phyloP scores from a whole-genome alignment of 2,113 vertebrate genomes.

The Pseudopodoces humilis region DNA sequence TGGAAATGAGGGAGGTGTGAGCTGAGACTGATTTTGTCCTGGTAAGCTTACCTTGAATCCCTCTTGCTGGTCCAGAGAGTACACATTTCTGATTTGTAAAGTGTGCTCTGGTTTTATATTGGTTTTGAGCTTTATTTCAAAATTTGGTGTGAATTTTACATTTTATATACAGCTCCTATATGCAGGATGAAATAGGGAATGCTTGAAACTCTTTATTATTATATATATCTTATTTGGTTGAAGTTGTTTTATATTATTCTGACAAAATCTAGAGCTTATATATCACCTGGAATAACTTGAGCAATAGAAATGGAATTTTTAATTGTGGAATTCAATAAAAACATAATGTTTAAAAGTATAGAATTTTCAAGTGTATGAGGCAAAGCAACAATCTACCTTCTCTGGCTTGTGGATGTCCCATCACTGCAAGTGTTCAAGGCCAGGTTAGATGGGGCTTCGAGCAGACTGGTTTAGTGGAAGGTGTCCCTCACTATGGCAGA shows the following conservation, averaged over 20 bases:
- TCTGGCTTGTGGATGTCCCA: accelerated
- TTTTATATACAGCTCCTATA: not conserved
- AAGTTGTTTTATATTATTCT: not conserved
- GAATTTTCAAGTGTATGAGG: not conserved
- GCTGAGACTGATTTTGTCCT: not conserved
- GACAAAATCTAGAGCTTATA: not conserved
- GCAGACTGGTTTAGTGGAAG: not conserved
- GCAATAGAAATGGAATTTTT: not conserved
- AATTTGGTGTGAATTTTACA: not conserved
- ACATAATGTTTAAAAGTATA: not conserved
- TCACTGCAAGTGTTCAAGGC: not conserved
- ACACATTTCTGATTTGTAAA: not conserved
- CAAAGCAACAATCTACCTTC: not conserved
- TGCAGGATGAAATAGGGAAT: not conserved
- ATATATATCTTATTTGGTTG: not conserved
- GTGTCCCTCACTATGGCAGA: not conserved
- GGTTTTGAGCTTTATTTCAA: not conserved
- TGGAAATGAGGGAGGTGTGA: not conserved
- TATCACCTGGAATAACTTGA: not conserved
- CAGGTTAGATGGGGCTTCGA: not conserved
- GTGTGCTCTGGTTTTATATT: not conserved
- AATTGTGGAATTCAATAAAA: not conserved
- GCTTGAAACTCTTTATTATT: not conserved
- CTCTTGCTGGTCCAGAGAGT: not conserved
- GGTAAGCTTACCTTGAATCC: not conserved